These are phyloP conservation scores for Vanessa cardui DNA, from an alignment of 2,888 invertebrate genomes.

Conservation along the genomic window DNA sequence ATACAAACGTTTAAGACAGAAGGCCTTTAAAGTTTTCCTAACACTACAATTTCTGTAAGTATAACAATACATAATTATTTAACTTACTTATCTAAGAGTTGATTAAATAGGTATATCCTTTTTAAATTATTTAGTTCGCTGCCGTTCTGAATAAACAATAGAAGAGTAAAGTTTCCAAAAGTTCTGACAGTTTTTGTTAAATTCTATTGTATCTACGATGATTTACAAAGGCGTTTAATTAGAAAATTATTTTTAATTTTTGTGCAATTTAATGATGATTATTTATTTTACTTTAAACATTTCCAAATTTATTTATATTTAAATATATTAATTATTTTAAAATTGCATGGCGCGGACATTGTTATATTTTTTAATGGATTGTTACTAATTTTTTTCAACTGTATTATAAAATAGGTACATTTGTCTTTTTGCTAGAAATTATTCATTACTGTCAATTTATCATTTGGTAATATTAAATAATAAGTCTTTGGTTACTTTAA, in stretches of 20 bases:
- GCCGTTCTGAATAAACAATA: slow-evolving; percentile 22
- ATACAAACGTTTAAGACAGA: too few relatives aligned
- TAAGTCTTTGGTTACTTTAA: too few relatives aligned
- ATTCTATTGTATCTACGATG: not conserved
- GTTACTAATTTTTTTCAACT: too few relatives aligned
- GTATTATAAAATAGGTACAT: too few relatives aligned
- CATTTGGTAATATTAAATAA: too few relatives aligned
- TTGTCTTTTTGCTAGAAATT: too few relatives aligned
- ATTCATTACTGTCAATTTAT: too few relatives aligned
- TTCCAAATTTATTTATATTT: not conserved
- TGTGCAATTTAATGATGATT: slow-evolving; percentile 15
- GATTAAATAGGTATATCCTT: slow-evolving; percentile 25
- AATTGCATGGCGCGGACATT: not conserved
- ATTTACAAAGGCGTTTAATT: not conserved
- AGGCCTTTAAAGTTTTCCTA: not conserved
- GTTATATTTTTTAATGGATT: too few relatives aligned
- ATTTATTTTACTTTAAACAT: not conserved
- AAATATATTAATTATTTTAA: not conserved
- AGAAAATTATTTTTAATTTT: slow-evolving; percentile 5
- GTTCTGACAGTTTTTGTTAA: slow-evolving; percentile 10
- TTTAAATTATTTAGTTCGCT: slow-evolving; percentile 36
- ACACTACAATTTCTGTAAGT: not conserved
- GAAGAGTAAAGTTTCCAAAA: slow-evolving; percentile 28
- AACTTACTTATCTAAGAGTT: slow-evolving; percentile 23
- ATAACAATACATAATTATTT: slow-evolving; percentile 13